Base-by-base conservation (phyloP, 2,888 invertebrate genomes). In the Apeira syringaria region DNA sequence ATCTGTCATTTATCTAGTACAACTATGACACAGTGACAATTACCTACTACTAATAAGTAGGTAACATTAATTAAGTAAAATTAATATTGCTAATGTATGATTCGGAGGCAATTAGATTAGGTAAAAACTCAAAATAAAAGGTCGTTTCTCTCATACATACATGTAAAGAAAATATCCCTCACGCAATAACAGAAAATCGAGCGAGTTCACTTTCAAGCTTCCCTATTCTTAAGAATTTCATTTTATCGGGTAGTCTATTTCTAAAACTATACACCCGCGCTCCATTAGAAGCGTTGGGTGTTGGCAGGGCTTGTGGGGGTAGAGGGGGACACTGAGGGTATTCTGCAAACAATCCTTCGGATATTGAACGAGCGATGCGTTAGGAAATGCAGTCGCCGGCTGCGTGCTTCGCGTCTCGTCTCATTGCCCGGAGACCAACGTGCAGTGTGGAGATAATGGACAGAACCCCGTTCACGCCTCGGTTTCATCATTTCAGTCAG, bases 361-460 rank as follows among this genome's bases (percentile, higher is more conserved):
- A 87, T 88, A 87, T 88, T 87, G 87, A 88, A 86, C 86, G 85
- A 42, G 68, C 70, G 80, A 80, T 86, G 87, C 85, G 85, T 88
- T 84, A 72, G 87, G 86, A 86, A 86, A 86, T 84, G 82, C 83
- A 79, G 67, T 68, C 66, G 72, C 66, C 74, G 77, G 70, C 74
- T 81, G 83, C 79, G 79, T 81, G 76, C 72, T 67, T 61, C 70
- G 69, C 75, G 73, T 77, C 75, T 75, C 74, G 73, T 78, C 76
- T 74, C 80, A 76, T 74, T 73, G 80, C 76, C 59, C 68, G 65
- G 57, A 61, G 66, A 73, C 70, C 71, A 71, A 74, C 72, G 79
- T 77, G 79, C 74, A 72, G 79, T 77, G 79, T 74, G 79, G 80
- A 83, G 79, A 82, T 79, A n/a, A 79, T 74, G 72, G 74, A 75